Evolutionary conservation across 1,140 invertebrate genomes (phyloP).

Genomic region (Paraescarpia echinospica): DNA sequence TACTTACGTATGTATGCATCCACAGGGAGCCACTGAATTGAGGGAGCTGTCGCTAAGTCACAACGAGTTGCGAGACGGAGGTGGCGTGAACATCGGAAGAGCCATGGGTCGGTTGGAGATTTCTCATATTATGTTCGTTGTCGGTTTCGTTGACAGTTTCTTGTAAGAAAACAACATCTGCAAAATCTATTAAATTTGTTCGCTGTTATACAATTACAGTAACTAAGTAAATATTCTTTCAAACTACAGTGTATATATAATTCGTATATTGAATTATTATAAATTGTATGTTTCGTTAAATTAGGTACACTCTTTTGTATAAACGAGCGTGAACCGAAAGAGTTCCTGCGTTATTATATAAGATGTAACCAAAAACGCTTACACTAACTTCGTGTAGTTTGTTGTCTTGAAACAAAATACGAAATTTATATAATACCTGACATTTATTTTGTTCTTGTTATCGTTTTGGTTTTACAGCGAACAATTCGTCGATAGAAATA

Average conservation of each 20-base stretch:
- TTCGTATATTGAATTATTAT: background rate
- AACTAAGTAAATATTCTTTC: background rate
- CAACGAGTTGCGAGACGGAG: slow-evolving; percentile 4
- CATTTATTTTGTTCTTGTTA: background rate
- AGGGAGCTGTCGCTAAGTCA: slow-evolving; percentile 14
- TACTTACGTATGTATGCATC: background rate
- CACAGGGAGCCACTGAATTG: background rate
- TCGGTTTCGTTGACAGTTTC: no score
- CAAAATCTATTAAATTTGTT: no score
- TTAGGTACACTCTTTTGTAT: no score
- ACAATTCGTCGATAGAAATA: background rate
- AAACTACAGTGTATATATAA: background rate
- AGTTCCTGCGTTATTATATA: background rate
- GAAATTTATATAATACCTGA: no score
- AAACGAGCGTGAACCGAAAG: no score
- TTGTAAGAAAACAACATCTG: no score
- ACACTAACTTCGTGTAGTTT: no score
- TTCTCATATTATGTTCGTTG: background rate
- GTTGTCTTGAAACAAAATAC: no score
- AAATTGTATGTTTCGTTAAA: background rate
- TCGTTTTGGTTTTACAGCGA: background rate
- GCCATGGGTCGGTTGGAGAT: background rate
- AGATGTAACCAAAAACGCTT: background rate
- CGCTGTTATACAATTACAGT: background rate
- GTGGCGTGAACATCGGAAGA: background rate